Evolutionary conservation across 2,113 vertebrate species (phyloP).

Genomic region (Pyrgilauda ruficollis): DNA sequence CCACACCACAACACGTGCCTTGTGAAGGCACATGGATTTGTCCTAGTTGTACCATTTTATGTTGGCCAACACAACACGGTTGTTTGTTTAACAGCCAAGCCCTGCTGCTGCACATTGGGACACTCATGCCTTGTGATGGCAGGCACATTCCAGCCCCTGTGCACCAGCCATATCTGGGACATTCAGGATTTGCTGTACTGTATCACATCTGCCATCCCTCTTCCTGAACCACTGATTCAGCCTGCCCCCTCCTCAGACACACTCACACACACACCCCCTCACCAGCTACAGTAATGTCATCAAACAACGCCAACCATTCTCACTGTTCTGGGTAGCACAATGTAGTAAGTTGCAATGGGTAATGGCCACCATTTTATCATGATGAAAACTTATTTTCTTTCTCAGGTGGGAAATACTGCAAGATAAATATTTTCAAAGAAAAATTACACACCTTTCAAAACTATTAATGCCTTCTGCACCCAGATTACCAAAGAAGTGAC

Average conservation of each 20-base stretch:
- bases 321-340: accelerated
- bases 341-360: accelerated
- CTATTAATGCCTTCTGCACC: neutral
- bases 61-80: accelerated
- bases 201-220: neutral
- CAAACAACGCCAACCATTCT: neutral
- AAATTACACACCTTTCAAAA: neutral
- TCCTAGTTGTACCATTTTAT: accelerated
- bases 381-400: neutral
- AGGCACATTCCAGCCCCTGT: neutral
- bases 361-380: neutral
- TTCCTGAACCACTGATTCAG: neutral
- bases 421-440: neutral
- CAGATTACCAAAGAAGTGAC: neutral
- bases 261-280: too few relatives aligned
- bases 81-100: neutral
- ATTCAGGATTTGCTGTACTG: neutral
- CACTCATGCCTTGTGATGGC: accelerated
- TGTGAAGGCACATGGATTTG: accelerated
- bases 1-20: accelerated
- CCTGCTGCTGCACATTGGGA: accelerated
- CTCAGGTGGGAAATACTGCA: accelerated
- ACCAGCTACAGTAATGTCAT: neutral
- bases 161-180: neutral
- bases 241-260: neutral